Evolutionary conservation across 2,888 invertebrate genomes (phyloP), one percentile per base, ranked within the genome.

Genomic region (Hyalella azteca): DNA sequence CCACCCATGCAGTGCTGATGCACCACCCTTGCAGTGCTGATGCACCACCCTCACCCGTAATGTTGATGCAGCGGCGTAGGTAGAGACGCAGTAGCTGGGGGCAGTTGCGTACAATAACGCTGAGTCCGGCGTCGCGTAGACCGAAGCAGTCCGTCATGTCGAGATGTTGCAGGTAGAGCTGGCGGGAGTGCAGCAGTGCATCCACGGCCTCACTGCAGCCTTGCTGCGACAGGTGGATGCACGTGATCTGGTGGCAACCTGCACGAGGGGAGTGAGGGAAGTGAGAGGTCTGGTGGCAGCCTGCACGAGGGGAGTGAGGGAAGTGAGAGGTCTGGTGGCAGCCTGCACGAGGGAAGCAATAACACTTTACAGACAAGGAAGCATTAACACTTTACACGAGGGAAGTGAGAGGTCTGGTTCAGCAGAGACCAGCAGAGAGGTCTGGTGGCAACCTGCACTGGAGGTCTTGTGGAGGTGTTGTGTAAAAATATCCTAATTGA

Each of bases 61-160:
- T 93, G 90, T 93, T 93, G 87, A 92, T 91, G 89, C 97, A 97
- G 87, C 96, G 91, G 85, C 97, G 90, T 82, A 97, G 90, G 89
- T 96, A 97, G 76, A 97, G 90, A 88, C 94, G 95, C 85, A 93
- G 92, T 83, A 97, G 90, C 86, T 95, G 93, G 0, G 95, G 94
- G 88, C 95, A 96, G 86, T 94, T 94, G 85, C 94, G 92, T 13
- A 96, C 93, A 77, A 96, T 92, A 66, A 94, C 91, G 86, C 93
- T 92, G 19, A 97, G 90, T 0, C 95, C 95, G 39, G 92, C 91
- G 88, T 97, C 96, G 83, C 95, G 93, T 59, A 97, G 91, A 26
- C 92, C 91, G 81, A 92, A 91, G 87, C 97, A 97, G 88, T 97
- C 96, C 5, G 96, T 96, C 86, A 97, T 90, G 89, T 97, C 96